Evolutionary conservation across 2,113 vertebrate genomes (phyloP).

Genomic region (Dicrurus megarhynchus): DNA sequence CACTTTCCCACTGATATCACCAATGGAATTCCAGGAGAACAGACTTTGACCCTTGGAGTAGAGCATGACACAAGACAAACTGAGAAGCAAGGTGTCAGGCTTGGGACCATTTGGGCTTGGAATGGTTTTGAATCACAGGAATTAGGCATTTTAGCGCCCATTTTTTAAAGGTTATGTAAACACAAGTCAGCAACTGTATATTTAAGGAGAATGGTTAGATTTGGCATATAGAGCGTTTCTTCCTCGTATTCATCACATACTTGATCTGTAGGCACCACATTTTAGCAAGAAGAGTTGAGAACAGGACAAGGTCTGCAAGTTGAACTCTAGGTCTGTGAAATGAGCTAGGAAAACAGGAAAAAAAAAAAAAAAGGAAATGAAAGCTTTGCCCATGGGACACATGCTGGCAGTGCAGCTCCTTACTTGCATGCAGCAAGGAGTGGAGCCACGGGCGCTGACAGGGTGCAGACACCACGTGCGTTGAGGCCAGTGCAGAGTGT

Average conservation of each 20-base stretch:
- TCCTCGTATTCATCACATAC: background rate
- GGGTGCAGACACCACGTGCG: background rate
- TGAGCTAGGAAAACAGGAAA: background rate
- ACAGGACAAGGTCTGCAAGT: background rate
- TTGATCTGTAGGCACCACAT: slow-evolving; percentile 17
- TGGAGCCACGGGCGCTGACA: rapidly evolving
- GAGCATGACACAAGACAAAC: background rate
- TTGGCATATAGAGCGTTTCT: slow-evolving; percentile 55
- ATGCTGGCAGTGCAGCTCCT: slow-evolving; percentile 41
- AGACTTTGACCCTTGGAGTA: background rate
- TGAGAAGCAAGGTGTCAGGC: background rate
- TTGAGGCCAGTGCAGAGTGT: background rate
- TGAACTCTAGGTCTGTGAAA: background rate
- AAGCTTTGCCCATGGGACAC: slow-evolving; percentile 8
- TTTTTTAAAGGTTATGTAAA: slow-evolving; percentile 46
- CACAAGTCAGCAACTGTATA: slow-evolving; percentile 12
- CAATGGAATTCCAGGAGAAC: background rate
- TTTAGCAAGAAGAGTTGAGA: background rate
- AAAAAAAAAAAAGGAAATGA: background rate
- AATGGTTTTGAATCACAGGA: slow-evolving; percentile 59
- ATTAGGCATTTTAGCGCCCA: background rate
- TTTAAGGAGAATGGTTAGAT: slow-evolving; percentile 62
- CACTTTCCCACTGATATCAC: background rate
- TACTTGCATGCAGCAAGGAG: slow-evolving; percentile 11
- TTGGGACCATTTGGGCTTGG: slow-evolving; percentile 17